Percentiles rank a stretch among this genome's conserved stretches.
Conservation (phyloP, 2,888 invertebrate species). For the Seira sanloemensis region DNA sequence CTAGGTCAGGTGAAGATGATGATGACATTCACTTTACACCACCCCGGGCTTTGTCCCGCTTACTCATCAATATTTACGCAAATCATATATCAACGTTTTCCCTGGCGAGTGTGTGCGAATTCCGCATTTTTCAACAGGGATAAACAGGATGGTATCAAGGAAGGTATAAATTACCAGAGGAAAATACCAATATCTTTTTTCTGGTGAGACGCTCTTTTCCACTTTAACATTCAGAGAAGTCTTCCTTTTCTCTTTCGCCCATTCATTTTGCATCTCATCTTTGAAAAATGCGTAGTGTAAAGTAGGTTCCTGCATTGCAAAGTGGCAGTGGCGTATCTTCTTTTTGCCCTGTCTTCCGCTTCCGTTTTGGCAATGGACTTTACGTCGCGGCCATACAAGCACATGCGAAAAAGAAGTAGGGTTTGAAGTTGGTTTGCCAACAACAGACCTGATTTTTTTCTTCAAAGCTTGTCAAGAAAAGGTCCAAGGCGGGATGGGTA, state of each 20-base stretch:
- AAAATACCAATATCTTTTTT: too few relatives aligned
- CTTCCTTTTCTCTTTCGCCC: too few relatives aligned
- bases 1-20: not conserved
- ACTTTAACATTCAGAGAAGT: too few relatives aligned
- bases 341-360: not conserved
- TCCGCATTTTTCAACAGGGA: too few relatives aligned
- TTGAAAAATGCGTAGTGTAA: not conserved
- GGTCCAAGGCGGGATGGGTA: not conserved
- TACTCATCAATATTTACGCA: not conserved
- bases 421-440: too few relatives aligned
- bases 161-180: too few relatives aligned
- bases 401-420: too few relatives aligned
- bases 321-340: not conserved
- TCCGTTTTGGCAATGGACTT: not conserved
- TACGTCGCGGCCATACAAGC: too few relatives aligned
- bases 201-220: too few relatives aligned
- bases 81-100: not conserved
- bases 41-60: not conserved
- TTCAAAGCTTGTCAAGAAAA: not conserved
- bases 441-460: not conserved
- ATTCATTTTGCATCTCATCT: too few relatives aligned
- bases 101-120: too few relatives aligned
- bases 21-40: not conserved
- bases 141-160: too few relatives aligned
- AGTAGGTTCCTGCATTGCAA: not conserved